Conservation (phyloP, 2,888 invertebrate species). For the Andrena minutula region DNA sequence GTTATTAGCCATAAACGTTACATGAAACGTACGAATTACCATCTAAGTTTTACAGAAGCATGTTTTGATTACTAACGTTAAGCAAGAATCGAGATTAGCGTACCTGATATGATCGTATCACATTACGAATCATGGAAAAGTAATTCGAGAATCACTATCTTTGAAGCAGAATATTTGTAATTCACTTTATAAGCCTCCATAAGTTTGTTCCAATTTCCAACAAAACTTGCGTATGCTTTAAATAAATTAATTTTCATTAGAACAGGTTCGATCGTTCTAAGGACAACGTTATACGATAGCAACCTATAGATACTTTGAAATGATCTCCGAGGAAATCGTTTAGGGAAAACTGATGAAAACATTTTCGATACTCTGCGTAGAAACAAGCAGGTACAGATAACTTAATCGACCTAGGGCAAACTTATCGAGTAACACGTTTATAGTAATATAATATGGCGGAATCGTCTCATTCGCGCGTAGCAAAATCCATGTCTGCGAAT, state of each 20-base stretch:
- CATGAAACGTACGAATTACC: conserved; percentile 52
- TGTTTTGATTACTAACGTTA: conserved; percentile 44
- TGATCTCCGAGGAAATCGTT: conserved; percentile 14
- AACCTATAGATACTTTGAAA: conserved; percentile 13
- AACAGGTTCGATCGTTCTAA: conserved; percentile 1
- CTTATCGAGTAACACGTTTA: conserved; percentile 59
- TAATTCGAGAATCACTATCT: conserved; percentile 28
- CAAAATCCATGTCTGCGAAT: conserved; percentile 32
- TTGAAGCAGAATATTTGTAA: conserved; percentile 18
- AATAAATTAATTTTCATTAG: conserved; percentile 1
- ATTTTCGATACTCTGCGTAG: conserved; percentile 52
- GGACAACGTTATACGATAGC: conserved; percentile 16
- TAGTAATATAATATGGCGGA: conserved; percentile 76
- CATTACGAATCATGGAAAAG: conserved; percentile 51
- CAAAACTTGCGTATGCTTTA: neutral
- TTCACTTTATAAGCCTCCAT: neutral
- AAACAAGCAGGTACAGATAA: conserved; percentile 71
- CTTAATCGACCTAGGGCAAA: conserved; percentile 60
- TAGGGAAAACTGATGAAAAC: neutral
- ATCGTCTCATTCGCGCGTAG: conserved; percentile 62
- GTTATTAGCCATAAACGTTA: conserved; percentile 50
- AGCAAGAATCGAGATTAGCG: conserved; percentile 36
- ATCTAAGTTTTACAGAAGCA: conserved; percentile 53
- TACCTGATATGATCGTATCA: conserved; percentile 34
- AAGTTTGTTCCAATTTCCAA: conserved; percentile 5